Percentiles rank a stretch among this genome's conserved stretches.
Evolutionary conservation across 2,888 invertebrate species (phyloP).

Genomic region (Heliconius erato): DNA sequence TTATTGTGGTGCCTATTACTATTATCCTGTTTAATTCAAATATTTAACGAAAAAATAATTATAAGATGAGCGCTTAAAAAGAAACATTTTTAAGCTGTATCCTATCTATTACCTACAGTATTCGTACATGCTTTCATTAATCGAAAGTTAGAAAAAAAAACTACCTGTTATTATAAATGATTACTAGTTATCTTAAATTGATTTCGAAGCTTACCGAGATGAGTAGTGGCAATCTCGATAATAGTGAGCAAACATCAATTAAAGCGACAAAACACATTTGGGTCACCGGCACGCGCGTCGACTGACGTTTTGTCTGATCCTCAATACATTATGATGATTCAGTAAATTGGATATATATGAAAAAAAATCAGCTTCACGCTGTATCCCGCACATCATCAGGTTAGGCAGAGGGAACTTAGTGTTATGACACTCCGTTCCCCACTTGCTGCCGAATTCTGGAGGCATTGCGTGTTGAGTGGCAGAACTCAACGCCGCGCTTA

Average conservation of each 20-base stretch:
- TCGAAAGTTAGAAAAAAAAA: background rate
- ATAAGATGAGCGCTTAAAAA: background rate
- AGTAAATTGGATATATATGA: background rate
- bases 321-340: constrained; percentile 36
- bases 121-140: background rate
- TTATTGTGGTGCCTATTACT: no score
- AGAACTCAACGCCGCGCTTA: no score
- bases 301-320: constrained; percentile 27
- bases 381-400: no score
- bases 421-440: no score
- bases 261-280: constrained; percentile 33
- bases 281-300: constrained; percentile 40
- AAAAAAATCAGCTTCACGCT: no score
- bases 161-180: background rate
- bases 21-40: background rate
- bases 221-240: constrained; percentile 41
- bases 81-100: background rate
- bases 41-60: background rate
- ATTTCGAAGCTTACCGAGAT: constrained; percentile 32
- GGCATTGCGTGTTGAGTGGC: no score
- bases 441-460: no score
- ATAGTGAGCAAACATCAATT: constrained; percentile 39
- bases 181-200: constrained; percentile 31
- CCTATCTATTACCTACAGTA: background rate
- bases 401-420: no score